Conservation (phyloP, 2,797 vertebrate species). For the Micropoecilia bifurca region DNA sequence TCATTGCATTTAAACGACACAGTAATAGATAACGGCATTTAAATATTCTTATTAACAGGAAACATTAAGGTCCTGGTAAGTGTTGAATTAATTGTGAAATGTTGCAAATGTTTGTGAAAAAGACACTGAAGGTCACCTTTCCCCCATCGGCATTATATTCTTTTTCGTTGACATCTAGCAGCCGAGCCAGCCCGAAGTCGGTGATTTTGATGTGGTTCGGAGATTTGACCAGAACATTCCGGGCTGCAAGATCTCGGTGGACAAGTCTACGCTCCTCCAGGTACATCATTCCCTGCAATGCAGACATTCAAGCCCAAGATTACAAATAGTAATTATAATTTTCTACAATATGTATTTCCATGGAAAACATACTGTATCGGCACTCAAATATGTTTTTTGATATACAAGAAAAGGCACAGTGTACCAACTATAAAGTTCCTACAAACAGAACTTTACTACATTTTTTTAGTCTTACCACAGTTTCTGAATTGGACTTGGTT, state of each 20-base stretch:
- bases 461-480: not conserved
- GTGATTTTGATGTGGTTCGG: slow-evolving; percentile 99
- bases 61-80: not conserved
- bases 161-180: slow-evolving; percentile 96
- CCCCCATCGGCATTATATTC: slow-evolving; percentile 98
- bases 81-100: not conserved
- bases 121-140: slow-evolving; percentile 81
- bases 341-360: not conserved
- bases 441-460: not conserved
- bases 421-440: not conserved
- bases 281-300: slow-evolving; percentile 97
- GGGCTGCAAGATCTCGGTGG: slow-evolving; percentile 94
- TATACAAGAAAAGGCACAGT: not conserved
- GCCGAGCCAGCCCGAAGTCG: slow-evolving; percentile 94
- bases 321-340: not conserved
- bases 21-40: not conserved
- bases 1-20: not conserved
- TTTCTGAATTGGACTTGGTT: not conserved
- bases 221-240: slow-evolving; percentile 97
- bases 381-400: not conserved
- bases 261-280: slow-evolving; percentile 95
- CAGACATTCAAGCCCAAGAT: slow-evolving; percentile 20
- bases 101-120: not conserved
- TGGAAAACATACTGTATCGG: not conserved
- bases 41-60: not conserved